Conservation (phyloP, 1,140 invertebrate species). For the Eufriesea mexicana region DNA sequence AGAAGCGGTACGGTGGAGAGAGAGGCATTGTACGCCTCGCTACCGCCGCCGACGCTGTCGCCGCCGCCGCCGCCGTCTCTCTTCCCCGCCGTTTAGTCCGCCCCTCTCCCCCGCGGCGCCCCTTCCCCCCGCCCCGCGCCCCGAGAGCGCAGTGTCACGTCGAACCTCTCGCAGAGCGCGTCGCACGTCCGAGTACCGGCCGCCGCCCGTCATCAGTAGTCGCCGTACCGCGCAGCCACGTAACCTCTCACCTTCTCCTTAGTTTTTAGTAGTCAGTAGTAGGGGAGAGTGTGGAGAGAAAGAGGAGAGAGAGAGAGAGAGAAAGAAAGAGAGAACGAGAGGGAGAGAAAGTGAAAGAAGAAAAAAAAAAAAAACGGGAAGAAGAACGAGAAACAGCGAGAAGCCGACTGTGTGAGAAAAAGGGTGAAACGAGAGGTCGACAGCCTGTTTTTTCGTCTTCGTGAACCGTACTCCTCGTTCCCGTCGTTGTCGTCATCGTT, state of each 20-base stretch:
- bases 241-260: slow-evolving; percentile 84
- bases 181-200: slow-evolving; percentile 84
- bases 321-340: slow-evolving; percentile 15
- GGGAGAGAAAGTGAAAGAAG: slow-evolving; percentile 20
- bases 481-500: slow-evolving; percentile 38
- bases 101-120: slow-evolving; percentile 54
- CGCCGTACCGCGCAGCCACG: slow-evolving; percentile 84
- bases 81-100: slow-evolving; percentile 43
- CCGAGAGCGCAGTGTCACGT: slow-evolving; percentile 87
- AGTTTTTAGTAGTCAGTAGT: slow-evolving; percentile 85
- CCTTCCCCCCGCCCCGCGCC: slow-evolving; percentile 70
- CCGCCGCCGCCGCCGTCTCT: slow-evolving; percentile 38
- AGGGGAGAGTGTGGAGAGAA: slow-evolving; percentile 71
- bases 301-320: slow-evolving; percentile 53
- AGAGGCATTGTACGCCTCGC: slow-evolving; percentile 39
- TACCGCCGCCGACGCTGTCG: slow-evolving; percentile 44
- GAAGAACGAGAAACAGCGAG: slow-evolving; percentile 38
- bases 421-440: slow-evolving; percentile 57
- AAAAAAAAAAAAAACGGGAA: slow-evolving; percentile 8
- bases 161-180: slow-evolving; percentile 87
- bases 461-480: slow-evolving; percentile 47
- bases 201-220: slow-evolving; percentile 85
- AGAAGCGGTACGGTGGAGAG: neutral
- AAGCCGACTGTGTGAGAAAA: slow-evolving; percentile 36
- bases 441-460: slow-evolving; percentile 54